phyloP scores from a whole-genome alignment of 2,797 vertebrate genomes.

The Eurystomus glaucurus region DNA sequence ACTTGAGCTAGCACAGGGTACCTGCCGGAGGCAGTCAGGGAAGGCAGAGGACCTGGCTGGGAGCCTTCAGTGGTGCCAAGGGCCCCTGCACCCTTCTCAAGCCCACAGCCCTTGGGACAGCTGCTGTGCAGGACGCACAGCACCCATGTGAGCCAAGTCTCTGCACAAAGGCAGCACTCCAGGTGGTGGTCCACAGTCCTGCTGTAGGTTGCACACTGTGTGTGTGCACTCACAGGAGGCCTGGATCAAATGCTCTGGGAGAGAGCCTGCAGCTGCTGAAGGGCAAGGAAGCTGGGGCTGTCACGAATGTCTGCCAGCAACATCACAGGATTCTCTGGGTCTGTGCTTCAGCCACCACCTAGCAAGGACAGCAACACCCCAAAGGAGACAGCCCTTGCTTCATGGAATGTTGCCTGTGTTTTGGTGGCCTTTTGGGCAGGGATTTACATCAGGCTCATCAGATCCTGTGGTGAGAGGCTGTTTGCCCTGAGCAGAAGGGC shows the following conservation, averaged over 20 bases:
- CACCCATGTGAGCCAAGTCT: background rate
- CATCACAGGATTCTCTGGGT: accelerated
- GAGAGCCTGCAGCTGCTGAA: background rate
- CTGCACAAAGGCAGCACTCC: background rate
- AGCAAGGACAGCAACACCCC: accelerated
- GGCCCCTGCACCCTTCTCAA: background rate
- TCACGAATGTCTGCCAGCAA: accelerated
- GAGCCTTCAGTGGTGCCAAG: background rate
- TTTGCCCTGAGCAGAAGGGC: background rate
- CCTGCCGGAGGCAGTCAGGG: background rate
- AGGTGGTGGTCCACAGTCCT: no score
- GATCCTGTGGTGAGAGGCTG: background rate
- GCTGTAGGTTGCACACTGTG: no score
- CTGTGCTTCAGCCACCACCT: background rate
- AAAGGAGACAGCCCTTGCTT: background rate
- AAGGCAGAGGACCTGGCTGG: background rate
- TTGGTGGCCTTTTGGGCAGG: background rate
- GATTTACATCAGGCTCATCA: background rate
- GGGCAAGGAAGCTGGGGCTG: background rate
- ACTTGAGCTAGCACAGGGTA: background rate
- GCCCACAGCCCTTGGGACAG: background rate
- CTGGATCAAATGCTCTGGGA: accelerated
- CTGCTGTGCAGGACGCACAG: background rate
- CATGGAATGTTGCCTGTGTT: background rate
- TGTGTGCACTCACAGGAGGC: no score